These are phyloP conservation scores for Hippocampus zosterae DNA, from an alignment of 2,113 vertebrate species.

Conservation along the genomic window DNA sequence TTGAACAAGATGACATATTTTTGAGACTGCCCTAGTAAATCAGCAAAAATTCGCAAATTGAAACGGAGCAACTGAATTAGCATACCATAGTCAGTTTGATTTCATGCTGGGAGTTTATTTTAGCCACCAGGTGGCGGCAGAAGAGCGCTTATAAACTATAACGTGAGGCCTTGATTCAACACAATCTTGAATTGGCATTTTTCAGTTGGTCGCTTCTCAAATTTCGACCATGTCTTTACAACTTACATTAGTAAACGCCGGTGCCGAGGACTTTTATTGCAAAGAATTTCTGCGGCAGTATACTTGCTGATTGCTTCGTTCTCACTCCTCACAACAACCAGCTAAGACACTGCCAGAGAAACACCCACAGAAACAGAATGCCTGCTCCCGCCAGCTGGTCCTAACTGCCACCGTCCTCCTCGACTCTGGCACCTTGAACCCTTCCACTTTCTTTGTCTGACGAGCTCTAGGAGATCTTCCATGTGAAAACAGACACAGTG, in stretches of 20 bases:
- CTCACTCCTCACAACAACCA: constrained; percentile 97
- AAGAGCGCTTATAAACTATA: constrained; percentile 10
- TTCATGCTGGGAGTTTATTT: constrained; percentile 10
- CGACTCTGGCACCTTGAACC: constrained; percentile 10
- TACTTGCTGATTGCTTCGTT: constrained; percentile 99
- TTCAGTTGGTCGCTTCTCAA: not conserved
- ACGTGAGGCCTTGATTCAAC: constrained; percentile 26
- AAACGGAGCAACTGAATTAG: constrained; percentile 2
- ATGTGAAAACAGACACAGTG: not conserved
- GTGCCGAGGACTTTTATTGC: constrained; percentile 68
- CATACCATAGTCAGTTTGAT: not conserved
- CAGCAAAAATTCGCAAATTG: not conserved
- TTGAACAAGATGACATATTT: not conserved
- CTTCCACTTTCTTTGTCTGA: constrained; percentile 1
- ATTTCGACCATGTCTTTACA: constrained; percentile 12
- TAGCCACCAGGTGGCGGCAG: constrained; percentile 65
- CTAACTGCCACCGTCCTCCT: constrained; percentile 6
- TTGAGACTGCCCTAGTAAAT: not conserved
- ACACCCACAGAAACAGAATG: constrained; percentile 86
- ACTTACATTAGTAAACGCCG: constrained; percentile 8
- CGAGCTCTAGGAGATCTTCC: constrained; percentile 27
- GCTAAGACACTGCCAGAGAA: constrained; percentile 99
- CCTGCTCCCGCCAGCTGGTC: constrained; percentile 9
- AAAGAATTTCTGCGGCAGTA: constrained; percentile 99
- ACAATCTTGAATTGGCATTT: constrained; percentile 6